Conservation (phyloP, 2,797 vertebrate species). For the Dicrostonyx torquatus region DNA sequence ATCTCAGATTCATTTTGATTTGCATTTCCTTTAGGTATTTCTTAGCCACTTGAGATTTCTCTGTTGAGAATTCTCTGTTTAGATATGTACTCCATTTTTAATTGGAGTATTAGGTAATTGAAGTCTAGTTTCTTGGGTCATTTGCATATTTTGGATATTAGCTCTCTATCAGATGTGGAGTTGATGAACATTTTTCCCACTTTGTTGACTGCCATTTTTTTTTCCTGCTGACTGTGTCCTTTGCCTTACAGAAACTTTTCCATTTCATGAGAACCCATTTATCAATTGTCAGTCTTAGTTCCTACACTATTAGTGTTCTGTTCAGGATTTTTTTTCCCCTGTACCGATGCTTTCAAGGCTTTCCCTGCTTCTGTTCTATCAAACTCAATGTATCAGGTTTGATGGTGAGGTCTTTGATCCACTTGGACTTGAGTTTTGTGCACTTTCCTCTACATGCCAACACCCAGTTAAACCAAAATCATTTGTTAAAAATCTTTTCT, state of each 20-base stretch:
- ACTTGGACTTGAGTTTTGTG: no score
- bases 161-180: not conserved
- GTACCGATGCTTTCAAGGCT: no score
- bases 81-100: not conserved
- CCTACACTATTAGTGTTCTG: no score
- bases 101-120: not conserved
- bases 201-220: not conserved
- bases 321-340: no score
- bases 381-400: no score
- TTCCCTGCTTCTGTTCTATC: no score
- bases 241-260: not conserved
- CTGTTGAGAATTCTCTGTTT: not conserved
- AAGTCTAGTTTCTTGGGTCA: not conserved
- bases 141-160: not conserved
- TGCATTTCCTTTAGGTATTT: not conserved
- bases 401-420: no score
- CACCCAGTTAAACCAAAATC: not conserved
- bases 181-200: not conserved
- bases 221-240: not conserved
- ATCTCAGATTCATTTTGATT: not conserved
- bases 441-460: not conserved
- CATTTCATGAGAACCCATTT: not conserved
- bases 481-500: not conserved
- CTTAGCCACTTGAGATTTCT: not conserved
- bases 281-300: not conserved